phyloP scores from a whole-genome alignment of 2,113 vertebrate species.

The Quiscalus mexicanus region DNA sequence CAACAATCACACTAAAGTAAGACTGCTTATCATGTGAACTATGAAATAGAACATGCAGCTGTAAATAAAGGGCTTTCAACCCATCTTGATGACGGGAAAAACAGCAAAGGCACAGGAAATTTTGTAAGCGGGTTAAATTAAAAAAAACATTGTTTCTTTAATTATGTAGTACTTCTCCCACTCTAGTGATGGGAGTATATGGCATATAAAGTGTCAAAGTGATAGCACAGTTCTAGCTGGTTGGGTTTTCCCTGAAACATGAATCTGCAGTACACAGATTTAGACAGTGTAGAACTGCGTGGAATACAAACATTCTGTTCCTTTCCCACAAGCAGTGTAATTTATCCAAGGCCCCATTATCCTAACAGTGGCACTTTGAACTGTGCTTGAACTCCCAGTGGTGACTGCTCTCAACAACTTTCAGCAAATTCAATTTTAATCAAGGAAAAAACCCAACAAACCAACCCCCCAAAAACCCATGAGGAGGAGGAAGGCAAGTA shows the following conservation, averaged over 20 bases:
- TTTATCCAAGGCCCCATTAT: slow-evolving; percentile 67
- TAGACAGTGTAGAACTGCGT: slow-evolving; percentile 39
- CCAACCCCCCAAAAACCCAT: background rate
- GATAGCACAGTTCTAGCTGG: background rate
- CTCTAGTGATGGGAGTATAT: background rate
- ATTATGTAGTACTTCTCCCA: background rate
- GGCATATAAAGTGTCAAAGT: background rate
- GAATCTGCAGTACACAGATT: slow-evolving; percentile 34
- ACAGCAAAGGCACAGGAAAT: background rate
- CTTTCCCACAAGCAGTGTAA: slow-evolving; percentile 76
- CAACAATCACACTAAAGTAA: background rate
- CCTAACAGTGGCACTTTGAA: slow-evolving; percentile 67
- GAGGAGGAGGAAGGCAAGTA: background rate
- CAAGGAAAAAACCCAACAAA: background rate
- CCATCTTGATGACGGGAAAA: background rate
- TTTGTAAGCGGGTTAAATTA: background rate
- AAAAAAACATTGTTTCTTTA: slow-evolving; percentile 16
- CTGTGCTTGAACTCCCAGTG: slow-evolving; percentile 65
- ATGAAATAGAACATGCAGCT: background rate
- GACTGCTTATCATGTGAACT: background rate
- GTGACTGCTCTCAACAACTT: slow-evolving; percentile 47
- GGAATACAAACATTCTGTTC: slow-evolving; percentile 76
- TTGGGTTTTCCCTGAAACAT: slow-evolving; percentile 51
- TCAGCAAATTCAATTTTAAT: slow-evolving; percentile 33
- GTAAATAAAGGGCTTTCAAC: background rate